Evolutionary conservation across 2,797 vertebrate genomes (phyloP).

Genomic region (Phoebastria nigripes): DNA sequence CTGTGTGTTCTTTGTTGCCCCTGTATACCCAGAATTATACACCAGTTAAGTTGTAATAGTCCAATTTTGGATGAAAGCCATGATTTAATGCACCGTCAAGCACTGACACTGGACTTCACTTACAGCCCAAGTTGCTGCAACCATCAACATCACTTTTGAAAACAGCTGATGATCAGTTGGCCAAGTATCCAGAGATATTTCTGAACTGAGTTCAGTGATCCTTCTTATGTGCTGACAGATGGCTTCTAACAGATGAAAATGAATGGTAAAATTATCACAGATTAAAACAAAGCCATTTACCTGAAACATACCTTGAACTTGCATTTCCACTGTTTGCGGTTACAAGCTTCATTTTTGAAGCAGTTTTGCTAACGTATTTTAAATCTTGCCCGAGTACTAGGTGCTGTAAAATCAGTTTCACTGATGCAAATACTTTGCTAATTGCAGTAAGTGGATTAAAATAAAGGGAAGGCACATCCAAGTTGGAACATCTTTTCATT

Average conservation of each 20-base stretch:
- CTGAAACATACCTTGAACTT: background rate
- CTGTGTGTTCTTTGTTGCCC: background rate
- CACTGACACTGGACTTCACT: background rate
- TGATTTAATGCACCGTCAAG: background rate
- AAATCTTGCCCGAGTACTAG: background rate
- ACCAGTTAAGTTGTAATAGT: background rate
- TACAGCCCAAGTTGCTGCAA: background rate
- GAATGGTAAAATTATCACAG: background rate
- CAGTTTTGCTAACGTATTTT: background rate
- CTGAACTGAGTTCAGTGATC: background rate
- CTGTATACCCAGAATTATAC: background rate
- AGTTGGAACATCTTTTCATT: background rate
- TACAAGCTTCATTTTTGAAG: background rate
- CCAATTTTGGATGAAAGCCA: background rate
- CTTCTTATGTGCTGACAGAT: background rate
- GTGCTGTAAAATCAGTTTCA: background rate
- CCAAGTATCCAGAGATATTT: background rate
- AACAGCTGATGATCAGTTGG: background rate
- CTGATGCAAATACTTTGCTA: background rate
- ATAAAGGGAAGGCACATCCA: background rate
- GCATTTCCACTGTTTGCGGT: background rate
- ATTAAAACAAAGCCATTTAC: background rate
- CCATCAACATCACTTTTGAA: background rate
- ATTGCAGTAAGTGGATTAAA: background rate
- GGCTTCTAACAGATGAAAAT: background rate